Evolutionary conservation across 2,113 vertebrate species (phyloP).

Genomic region (Anas platyrhynchos): DNA sequence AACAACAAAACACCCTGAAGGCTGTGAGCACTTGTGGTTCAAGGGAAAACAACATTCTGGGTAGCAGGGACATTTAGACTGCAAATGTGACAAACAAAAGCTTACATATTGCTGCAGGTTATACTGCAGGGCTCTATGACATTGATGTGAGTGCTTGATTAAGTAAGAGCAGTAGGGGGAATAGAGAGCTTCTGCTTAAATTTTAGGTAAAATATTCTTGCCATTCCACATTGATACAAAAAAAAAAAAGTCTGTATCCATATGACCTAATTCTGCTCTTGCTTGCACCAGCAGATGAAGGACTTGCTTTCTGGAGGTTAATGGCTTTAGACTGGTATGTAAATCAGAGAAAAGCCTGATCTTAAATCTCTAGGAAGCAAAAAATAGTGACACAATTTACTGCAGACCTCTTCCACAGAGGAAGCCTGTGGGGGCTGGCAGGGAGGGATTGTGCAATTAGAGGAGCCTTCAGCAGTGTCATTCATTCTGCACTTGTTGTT

Average conservation of each 20-base stretch:
- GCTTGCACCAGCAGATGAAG: neutral
- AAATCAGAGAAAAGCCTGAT: constrained; percentile 45
- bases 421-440: neutral
- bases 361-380: constrained; percentile 30
- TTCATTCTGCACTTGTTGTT: neutral
- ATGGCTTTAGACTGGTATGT: constrained; percentile 46
- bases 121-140: neutral
- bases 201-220: neutral
- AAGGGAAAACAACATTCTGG: neutral
- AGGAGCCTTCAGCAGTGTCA: neutral
- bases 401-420: neutral
- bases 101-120: neutral
- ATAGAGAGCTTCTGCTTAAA: neutral
- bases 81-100: neutral
- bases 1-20: neutral
- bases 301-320: constrained; percentile 48
- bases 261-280: constrained; percentile 34
- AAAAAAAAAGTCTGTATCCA: neutral
- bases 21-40: neutral
- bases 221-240: neutral
- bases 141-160: neutral
- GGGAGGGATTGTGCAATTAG: neutral
- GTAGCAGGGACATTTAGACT: neutral
- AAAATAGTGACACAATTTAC: constrained; percentile 25
- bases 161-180: neutral